Conservation (phyloP, 2,888 invertebrate species). For the Cataglyphis livida region DNA sequence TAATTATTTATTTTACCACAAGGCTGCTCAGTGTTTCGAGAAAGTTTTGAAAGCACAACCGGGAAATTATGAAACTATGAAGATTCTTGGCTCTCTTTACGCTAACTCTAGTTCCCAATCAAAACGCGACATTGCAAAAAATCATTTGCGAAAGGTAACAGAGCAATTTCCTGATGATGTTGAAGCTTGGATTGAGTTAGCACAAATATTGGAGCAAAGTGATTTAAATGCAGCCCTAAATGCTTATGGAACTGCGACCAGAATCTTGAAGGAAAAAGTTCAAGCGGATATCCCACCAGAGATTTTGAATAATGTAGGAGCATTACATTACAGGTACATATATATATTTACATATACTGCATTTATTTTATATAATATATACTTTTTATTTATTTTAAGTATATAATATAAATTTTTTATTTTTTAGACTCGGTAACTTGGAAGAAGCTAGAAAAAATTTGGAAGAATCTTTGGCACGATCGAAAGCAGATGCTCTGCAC, state of each 20-base stretch:
- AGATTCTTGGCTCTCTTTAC: slow-evolving; percentile 98
- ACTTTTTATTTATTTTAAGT: not conserved
- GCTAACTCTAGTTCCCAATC: slow-evolving; percentile 96
- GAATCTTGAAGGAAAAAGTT: slow-evolving; percentile 96
- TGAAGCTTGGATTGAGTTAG: slow-evolving; percentile 99
- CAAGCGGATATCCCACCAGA: slow-evolving; percentile 98
- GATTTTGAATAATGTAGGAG: slow-evolving; percentile 98
- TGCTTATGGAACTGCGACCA: slow-evolving; percentile 97
- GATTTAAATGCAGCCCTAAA: slow-evolving; percentile 94
- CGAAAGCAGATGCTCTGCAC: slow-evolving; percentile 93
- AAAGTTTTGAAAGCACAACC: slow-evolving; percentile 99
- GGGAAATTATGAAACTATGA: slow-evolving; percentile 99
- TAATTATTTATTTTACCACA: not conserved
- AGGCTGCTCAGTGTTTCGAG: slow-evolving; percentile 99
- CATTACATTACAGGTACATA: slow-evolving; percentile 91
- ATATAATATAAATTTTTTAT: not conserved
- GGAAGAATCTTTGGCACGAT: slow-evolving; percentile 94
- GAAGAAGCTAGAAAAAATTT: slow-evolving; percentile 94
- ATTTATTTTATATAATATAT: slow-evolving; percentile 3
- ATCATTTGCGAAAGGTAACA: slow-evolving; percentile 97
- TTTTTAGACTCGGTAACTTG: slow-evolving; percentile 92
- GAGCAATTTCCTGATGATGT: slow-evolving; percentile 99
- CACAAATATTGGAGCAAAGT: slow-evolving; percentile 98
- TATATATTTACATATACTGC: not conserved
- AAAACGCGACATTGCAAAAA: slow-evolving; percentile 96